Percentiles rank a stretch among this genome's conserved stretches.
Conservation (phyloP, 2,888 invertebrate species). For the Papilio gigon region DNA sequence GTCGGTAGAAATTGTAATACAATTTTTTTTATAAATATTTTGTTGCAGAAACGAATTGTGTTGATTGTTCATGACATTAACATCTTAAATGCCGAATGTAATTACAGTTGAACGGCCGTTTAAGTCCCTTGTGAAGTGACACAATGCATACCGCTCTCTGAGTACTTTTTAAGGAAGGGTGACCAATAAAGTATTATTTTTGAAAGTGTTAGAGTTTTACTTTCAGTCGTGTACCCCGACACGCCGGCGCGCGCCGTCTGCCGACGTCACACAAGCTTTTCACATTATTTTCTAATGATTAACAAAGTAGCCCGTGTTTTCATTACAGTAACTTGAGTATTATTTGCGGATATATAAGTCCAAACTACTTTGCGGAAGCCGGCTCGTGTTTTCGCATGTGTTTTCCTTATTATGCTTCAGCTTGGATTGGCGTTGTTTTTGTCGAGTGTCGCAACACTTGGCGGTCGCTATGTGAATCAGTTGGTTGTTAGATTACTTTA, state of each 20-base stretch:
- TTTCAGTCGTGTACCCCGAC: no score
- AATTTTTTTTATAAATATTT: not conserved
- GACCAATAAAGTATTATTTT: no score
- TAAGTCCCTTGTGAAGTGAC: not conserved
- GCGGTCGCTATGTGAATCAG: not conserved
- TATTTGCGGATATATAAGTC: slow-evolving; percentile 15
- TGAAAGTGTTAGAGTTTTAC: no score
- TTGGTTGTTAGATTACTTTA: not conserved
- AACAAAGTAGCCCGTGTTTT: not conserved
- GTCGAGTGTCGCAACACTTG: no score
- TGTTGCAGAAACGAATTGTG: not conserved
- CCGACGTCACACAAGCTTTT: no score
- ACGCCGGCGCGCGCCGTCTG: no score
- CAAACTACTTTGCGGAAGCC: not conserved
- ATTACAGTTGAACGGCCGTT: not conserved
- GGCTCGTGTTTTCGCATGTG: slow-evolving; percentile 9
- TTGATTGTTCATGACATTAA: slow-evolving; percentile 1
- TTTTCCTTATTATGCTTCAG: slow-evolving; percentile 11
- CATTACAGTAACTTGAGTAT: not conserved
- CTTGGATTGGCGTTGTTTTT: slow-evolving; percentile 3
- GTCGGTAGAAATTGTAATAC: no score
- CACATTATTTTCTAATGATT: no score
- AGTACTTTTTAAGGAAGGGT: no score
- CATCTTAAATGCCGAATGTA: not conserved
- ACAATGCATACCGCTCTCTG: no score